phyloP scores from a whole-genome alignment of 2,797 vertebrate species.

The Crocidura indochinensis region DNA sequence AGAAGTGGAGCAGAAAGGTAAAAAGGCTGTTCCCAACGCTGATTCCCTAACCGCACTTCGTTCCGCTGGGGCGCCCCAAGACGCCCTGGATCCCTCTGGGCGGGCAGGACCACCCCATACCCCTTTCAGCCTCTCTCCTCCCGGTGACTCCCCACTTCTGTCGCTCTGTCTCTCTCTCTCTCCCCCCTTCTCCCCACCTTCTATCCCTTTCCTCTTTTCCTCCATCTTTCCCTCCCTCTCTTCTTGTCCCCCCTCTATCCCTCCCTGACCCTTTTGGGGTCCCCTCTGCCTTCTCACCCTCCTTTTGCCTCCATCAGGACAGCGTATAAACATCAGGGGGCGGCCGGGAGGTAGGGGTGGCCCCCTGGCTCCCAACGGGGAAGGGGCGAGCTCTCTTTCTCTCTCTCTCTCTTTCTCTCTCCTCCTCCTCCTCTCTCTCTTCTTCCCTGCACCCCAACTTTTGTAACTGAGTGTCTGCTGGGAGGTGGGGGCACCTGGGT shows the following conservation, averaged over 20 bases:
- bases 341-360: constrained; percentile 68
- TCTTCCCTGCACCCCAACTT: too few relatives aligned
- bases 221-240: constrained; percentile 87
- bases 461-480: background rate
- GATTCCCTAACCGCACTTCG: constrained; percentile 87
- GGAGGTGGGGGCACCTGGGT: constrained; percentile 35
- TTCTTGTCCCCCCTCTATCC: constrained; percentile 57
- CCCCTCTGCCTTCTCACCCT: constrained; percentile 68
- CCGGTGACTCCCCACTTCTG: constrained; percentile 59
- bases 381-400: background rate
- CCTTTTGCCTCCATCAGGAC: constrained; percentile 88
- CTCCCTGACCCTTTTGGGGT: constrained; percentile 68
- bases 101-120: constrained; percentile 76
- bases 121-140: constrained; percentile 82
- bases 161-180: constrained; percentile 78
- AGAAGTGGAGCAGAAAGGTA: constrained; percentile 99
- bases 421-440: constrained; percentile 51
- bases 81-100: background rate
- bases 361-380: constrained; percentile 40
- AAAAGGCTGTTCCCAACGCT: constrained; percentile 92
- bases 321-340: constrained; percentile 78
- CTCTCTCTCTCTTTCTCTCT: background rate
- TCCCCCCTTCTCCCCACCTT: constrained; percentile 71
- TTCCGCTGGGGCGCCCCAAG: constrained; percentile 76
- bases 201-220: constrained; percentile 87